Evolutionary conservation across 2,888 invertebrate genomes (phyloP), one percentile per base, ranked within the genome.

Genomic region (Syritta pipiens): DNA sequence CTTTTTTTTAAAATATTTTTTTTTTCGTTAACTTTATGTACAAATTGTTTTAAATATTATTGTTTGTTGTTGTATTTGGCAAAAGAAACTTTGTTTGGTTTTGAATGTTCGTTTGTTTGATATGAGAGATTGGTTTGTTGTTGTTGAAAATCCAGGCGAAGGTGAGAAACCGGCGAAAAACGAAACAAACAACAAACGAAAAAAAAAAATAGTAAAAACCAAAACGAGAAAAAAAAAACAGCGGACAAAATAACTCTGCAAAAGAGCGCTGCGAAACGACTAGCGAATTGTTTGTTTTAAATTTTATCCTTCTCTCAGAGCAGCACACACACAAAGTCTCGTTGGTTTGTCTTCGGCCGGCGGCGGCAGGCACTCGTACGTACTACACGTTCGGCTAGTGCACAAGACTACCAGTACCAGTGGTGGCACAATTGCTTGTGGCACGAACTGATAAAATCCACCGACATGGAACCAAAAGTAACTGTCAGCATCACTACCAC

Each of bases 391-490:
- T 77, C 77, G 63, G 72, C 67, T 67, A 79, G 67, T 72, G 67
- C 44, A 67, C 74, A 79, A 79, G 74, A 79, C 79, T 79, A 79
- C 79, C 74, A 79, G 79, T 74, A 79, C 79, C 79, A 79, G 79
- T 74, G 79, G 79, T 67, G 79, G 79, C 79, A 79, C 79, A 74
- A 79, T 67, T 74, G 79, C 79, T 79, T 79, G 79, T 79, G 79
- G 79, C 79, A 79, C 74, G 44, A 79, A 74, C 67, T 79, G 74
- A 79, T 79, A 79, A 79, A 79, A 72, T 67, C 74, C 74, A 74
- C 67, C 55, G 51, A 74, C 60, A 79, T 67, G 57, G 79, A 74
- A 74, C 79, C 79, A 79, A 79, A n/a, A 72, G 60, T 49, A 79
- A 79, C 67, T 74, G 60, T 60, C 55, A 74, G 49, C 48, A 60